Evolutionary conservation across 1,140 invertebrate genomes (phyloP), one percentile per base, ranked within the genome.

Genomic region (Nasonia longicornis): DNA sequence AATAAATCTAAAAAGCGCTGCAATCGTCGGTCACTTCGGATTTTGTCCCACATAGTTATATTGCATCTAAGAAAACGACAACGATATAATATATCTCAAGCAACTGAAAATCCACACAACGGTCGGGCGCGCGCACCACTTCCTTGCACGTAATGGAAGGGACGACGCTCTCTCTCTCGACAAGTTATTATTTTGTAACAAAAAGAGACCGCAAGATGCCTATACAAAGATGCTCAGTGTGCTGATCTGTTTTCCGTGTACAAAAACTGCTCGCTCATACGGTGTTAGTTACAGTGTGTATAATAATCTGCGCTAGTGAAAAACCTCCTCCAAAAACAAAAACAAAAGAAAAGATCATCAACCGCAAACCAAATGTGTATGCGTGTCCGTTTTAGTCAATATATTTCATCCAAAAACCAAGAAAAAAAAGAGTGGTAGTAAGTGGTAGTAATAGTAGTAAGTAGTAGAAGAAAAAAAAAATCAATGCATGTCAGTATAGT

Each of bases 401-500:
- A 35, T 26, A 20, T 66, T 11, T 12, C 22, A 70, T 70, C 3
- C 10, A 20, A 16, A 70, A n/a, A 84, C 64, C 38, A 81, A 86
- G 82, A 85, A 83, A 77, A 82, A 85, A 82, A 83, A 82, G 82
- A 83, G 66, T 38, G 29, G 69, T 12, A 79, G 38, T 29, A 26
- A 26, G 26, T 78, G 20, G 38, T 64, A 64, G 11, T 6, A n/a
- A n/a, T 7, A 29, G 31, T 22, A 63, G 45, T 29, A 20, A 77
- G 29, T 35, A 35, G 31, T 35, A 58, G 31, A 71, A 52, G 45
- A 12, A 38, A 38, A 63, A 52, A 76, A 38, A 76, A 58, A 66
- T 38, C 31, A 12, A 58, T 81, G 29, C 29, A 67, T 80, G 42
- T 74, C 35, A 20, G 79, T 83, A 29, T 26, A 14, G 45, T 35